A percentile compares a stretch with the other conserved stretches of the same genome.
phyloP scores from a whole-genome alignment of 2,113 vertebrate genomes.

The Forbesichthys agassizii region DNA sequence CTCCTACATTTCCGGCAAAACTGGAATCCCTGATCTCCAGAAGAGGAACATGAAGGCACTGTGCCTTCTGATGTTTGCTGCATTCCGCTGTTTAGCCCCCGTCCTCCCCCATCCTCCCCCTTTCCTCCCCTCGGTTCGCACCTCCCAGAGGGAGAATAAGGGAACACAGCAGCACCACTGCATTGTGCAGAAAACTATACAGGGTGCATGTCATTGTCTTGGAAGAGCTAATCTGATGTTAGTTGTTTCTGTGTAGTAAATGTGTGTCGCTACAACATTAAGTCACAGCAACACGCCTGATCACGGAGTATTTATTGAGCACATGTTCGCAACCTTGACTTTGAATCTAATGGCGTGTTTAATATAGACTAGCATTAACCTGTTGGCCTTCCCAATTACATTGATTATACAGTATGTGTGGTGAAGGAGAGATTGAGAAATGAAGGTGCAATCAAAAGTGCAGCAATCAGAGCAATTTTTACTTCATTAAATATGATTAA shows the following conservation, averaged over 20 bases:
- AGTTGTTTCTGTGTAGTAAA: slow-evolving; percentile 20
- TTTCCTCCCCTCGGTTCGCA: slow-evolving; percentile 44
- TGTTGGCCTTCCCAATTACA: background rate
- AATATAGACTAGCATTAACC: background rate
- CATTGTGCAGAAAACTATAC: slow-evolving; percentile 37
- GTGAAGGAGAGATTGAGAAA: slow-evolving; percentile 4
- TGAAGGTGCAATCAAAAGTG: slow-evolving; percentile 4
- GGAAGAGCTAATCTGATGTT: background rate
- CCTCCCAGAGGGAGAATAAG: slow-evolving; percentile 63
- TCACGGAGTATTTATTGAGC: background rate
- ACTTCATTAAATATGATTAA: slow-evolving; percentile 37
- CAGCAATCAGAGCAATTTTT: slow-evolving; percentile 22
- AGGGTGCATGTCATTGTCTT: slow-evolving; percentile 21
- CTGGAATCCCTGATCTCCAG: slow-evolving; percentile 11
- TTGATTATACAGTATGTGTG: background rate
- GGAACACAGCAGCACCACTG: slow-evolving; percentile 57
- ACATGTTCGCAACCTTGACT: background rate
- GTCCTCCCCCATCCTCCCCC: slow-evolving; percentile 8
- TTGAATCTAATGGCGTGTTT: background rate
- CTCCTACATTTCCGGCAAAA: background rate
- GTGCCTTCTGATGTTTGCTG: slow-evolving; percentile 38
- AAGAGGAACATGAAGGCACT: slow-evolving; percentile 26
- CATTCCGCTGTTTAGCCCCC: slow-evolving; percentile 1
- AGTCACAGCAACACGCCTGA: background rate
- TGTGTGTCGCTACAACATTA: background rate